Conservation (phyloP, 2,888 invertebrate genomes). For the Tipula vernalis region DNA sequence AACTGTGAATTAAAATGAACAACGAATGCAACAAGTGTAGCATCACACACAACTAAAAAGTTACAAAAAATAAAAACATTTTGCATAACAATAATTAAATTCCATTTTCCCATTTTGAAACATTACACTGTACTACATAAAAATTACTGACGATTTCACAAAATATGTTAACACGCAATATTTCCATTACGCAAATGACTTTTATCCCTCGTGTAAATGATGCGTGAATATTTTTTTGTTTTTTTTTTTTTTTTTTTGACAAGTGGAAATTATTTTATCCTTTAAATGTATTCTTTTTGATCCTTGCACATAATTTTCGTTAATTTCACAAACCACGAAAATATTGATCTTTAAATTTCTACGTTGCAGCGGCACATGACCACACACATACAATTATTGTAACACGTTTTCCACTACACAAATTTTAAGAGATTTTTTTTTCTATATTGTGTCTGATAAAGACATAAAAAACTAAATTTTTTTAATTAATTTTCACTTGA, state of each 20-base stretch:
- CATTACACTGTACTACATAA: background rate
- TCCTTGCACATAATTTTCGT: background rate
- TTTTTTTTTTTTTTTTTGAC: background rate
- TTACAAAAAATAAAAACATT: too few relatives aligned
- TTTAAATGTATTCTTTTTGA: background rate
- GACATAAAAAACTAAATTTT: background rate
- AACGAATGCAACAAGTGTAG: too few relatives aligned
- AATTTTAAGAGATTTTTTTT: background rate
- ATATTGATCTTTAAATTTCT: background rate
- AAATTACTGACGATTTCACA: background rate
- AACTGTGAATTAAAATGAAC: too few relatives aligned
- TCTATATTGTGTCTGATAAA: too few relatives aligned
- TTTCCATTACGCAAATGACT: background rate
- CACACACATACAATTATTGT: background rate
- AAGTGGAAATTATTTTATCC: background rate
- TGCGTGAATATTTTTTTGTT: background rate
- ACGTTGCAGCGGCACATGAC: background rate
- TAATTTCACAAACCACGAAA: background rate
- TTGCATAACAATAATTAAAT: background rate
- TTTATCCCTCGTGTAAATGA: background rate
- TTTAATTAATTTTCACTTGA: background rate
- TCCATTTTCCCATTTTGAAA: background rate
- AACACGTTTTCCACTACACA: background rate
- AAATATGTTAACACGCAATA: background rate
- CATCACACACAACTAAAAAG: too few relatives aligned